A percentile compares a stretch with the other conserved stretches of the same genome.
These are phyloP conservation scores for Chalcosyrphus nemorum DNA, from an alignment of 2,888 invertebrate genomes.

Conservation along the genomic window DNA sequence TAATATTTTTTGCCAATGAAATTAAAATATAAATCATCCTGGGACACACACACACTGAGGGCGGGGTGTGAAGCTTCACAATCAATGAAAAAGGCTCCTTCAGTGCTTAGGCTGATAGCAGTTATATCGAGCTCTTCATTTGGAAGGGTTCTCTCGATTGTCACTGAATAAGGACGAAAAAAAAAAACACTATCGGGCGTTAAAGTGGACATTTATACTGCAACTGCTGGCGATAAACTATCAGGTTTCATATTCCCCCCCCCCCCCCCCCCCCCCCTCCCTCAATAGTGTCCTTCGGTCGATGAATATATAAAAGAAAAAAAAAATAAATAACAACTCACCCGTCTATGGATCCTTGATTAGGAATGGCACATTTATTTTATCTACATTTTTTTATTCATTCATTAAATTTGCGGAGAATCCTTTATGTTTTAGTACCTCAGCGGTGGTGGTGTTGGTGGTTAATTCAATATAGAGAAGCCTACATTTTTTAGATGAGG, in stretches of 20 bases:
- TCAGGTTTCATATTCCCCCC: neutral
- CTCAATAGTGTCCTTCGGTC: neutral
- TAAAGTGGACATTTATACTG: conserved; percentile 26
- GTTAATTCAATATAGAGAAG: conserved; percentile 13
- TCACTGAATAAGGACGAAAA: conserved; percentile 29
- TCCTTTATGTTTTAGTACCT: conserved; percentile 3
- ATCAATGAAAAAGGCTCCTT: conserved; percentile 9
- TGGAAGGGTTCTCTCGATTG: conserved; percentile 33
- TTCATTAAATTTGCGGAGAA: conserved; percentile 4
- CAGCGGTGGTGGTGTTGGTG: neutral
- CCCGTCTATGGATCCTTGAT: neutral
- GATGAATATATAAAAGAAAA: no score
- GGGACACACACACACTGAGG: neutral
- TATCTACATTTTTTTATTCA: neutral
- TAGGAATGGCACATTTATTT: conserved; percentile 20
- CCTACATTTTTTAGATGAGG: neutral
- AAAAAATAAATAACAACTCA: no score
- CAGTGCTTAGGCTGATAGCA: neutral
- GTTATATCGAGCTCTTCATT: conserved; percentile 9
- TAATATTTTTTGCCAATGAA: conserved; percentile 31
- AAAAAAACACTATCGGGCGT: conserved; percentile 14
- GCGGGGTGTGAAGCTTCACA: neutral
- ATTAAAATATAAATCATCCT: conserved; percentile 59
- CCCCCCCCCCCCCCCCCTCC: no score
- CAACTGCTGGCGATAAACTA: conserved; percentile 23